Conservation (phyloP, 2,113 vertebrate genomes). For the Lonchura striata region DNA sequence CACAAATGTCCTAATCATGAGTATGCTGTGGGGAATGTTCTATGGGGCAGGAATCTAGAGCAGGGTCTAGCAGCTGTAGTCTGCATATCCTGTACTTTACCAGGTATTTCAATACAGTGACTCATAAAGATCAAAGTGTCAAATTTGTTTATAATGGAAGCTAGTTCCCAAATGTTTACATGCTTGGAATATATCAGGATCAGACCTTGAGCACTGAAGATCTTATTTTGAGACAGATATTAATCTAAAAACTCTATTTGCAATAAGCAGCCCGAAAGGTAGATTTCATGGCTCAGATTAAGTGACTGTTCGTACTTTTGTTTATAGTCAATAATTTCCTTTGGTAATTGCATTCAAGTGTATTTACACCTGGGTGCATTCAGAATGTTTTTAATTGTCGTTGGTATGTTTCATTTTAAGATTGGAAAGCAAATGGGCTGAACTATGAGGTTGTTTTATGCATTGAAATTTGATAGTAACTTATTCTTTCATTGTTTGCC, state of each 20-base stretch:
- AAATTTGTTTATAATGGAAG: not conserved
- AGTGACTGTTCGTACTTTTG: not conserved
- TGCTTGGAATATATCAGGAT: not conserved
- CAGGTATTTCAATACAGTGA: not conserved
- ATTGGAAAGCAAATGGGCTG: not conserved
- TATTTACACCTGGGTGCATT: slow-evolving; percentile 35
- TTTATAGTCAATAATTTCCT: slow-evolving; percentile 1
- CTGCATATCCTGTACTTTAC: not conserved
- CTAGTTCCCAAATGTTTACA: not conserved
- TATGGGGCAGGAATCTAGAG: not conserved
- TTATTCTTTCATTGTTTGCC: slow-evolving; percentile 9
- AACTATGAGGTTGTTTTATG: not conserved
- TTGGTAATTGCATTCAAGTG: not conserved
- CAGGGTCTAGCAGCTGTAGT: not conserved
- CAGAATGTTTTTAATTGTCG: slow-evolving; percentile 20
- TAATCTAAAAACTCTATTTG: not conserved
- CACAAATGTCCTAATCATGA: not conserved
- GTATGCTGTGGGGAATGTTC: not conserved
- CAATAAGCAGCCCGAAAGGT: not conserved
- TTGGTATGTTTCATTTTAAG: not conserved
- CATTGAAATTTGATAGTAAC: not conserved
- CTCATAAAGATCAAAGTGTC: not conserved
- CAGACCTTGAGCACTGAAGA: not conserved
- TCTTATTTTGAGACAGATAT: not conserved
- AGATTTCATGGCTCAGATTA: slow-evolving; percentile 8